These are phyloP conservation scores for Cepphus grylle DNA, from an alignment of 2,113 vertebrate species.

Conservation along the genomic window DNA sequence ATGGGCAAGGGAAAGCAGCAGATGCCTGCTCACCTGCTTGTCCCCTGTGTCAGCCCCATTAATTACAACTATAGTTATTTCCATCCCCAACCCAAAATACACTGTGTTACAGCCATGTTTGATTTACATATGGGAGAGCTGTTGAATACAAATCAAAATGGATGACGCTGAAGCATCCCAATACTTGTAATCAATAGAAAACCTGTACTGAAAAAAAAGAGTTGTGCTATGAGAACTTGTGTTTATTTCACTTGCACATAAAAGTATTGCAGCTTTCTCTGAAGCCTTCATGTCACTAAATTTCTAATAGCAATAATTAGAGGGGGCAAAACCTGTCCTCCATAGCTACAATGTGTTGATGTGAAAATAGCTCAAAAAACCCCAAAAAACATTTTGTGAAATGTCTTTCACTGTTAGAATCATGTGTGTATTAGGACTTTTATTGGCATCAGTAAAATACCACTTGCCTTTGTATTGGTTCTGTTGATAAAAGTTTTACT, in stretches of 20 bases:
- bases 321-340: not conserved
- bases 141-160: not conserved
- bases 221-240: not conserved
- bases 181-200: not conserved
- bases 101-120: not conserved
- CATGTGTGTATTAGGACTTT: not conserved
- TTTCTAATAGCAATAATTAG: not conserved
- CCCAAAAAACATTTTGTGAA: not conserved
- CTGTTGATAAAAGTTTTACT: not conserved
- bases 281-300: not conserved
- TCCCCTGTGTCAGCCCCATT: not conserved
- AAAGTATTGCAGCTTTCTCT: not conserved
- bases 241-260: not conserved
- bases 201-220: no score
- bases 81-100: not conserved
- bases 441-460: not conserved
- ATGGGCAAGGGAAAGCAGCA: not conserved
- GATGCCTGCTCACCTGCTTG: no score
- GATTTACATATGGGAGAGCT: not conserved
- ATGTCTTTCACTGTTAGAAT: not conserved
- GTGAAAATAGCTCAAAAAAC: not conserved
- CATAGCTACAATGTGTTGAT: not conserved
- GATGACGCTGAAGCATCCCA: not conserved
- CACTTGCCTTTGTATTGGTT: not conserved
- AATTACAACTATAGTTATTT: not conserved